Evolutionary conservation across 2,888 invertebrate species (phyloP), one percentile per base, ranked within the genome.

Genomic region (Torymus aiolomorphi): DNA sequence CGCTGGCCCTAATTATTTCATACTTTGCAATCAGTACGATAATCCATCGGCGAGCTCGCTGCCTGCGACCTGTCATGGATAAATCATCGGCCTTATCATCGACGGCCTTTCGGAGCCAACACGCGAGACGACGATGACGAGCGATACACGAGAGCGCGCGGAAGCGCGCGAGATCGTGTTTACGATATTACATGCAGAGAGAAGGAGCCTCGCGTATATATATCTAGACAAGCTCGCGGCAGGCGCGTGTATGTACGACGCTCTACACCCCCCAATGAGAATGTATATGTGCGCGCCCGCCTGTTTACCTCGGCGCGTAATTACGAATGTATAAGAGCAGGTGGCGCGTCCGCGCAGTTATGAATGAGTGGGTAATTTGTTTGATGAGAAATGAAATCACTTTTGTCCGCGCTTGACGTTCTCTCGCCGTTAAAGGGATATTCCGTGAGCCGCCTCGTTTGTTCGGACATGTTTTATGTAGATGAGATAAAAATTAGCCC

Each of bases 21-120:
- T 90, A 90, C 90, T 90, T 90, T 89, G 89, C 90, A 89, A 90
- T 90, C 90, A 88, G 89, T 52, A 88, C 87, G 90, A 89, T 89
- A 89, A 90, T 90, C 90, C 89, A 89, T 89, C 87, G 85, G 82
- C 87, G 52, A 52, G 52, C 42, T 85, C 85, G 84, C 85, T 86
- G 86, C 87, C 88, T n/a, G 51, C 56, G 84, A 86, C 88, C 87
- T 88, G 89, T 89, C 89, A 86, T 85, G 86, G 87, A 89, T 90
- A 89, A 90, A 89, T 90, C 89, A 90, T 85, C 85, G 83, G 78
- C 80, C 84, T 84, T 85, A 86, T 86, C 86, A 84, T 65, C 49
- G 62, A 31, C 20, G 73, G n/a, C 42, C 49, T 2, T 56, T 20
- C 31, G 42, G 14, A 31, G 42, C 61, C 66, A 11, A 24, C 31